Base-by-base conservation (phyloP, 2,888 invertebrate genomes). In the Blastobasis adustella region DNA sequence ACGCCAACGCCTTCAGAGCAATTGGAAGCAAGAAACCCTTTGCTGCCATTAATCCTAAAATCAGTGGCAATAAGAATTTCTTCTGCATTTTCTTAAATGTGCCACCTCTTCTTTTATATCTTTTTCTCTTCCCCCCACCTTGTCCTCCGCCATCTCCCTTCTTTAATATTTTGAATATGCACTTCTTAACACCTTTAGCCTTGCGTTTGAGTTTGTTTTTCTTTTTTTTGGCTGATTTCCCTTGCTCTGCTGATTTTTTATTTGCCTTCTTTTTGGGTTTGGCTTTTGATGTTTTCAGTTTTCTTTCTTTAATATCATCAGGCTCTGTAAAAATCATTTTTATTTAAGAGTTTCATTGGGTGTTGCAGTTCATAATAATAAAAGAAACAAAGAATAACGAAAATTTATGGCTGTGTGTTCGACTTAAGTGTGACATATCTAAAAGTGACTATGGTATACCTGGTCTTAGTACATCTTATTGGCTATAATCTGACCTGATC, bases 21-120 rank as follows among this genome's bases (percentile, higher is more conserved):
- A 93, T 76, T 0, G 94, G 94, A 47, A 94, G 76, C 6, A 94
- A 63, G 2, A 95, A 73, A 41, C 92, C 88, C 69, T 93, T 93
- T 1, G 93, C 91, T 49, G 93, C 82, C 10, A 93, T 65, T 37
- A 92, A 79, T 0, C 92, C 93, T 23, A 93, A 61, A 10, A 94
- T 71, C 55, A 94, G 49, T 0, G 93, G 92, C 57, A 92, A 71
- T 51, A 93, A 70, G 58, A 89, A 89, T 63, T 91, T 92, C 57
- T 87, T 85, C 5, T 90, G 70, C 65, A 89, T 89, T 47, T 73
- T 69, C 10, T 55, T 55, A 47, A 52, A 47, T 36, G 47, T 53
- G 0, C 65, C 61, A 50, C 52, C 56, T 49, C 40, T 36, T 47
- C 59, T 61, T 6, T 63, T 71, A 6, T 67, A 9, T 71, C 49